phyloP scores from a whole-genome alignment of 2,113 vertebrate species.

The Mobula hypostoma region DNA sequence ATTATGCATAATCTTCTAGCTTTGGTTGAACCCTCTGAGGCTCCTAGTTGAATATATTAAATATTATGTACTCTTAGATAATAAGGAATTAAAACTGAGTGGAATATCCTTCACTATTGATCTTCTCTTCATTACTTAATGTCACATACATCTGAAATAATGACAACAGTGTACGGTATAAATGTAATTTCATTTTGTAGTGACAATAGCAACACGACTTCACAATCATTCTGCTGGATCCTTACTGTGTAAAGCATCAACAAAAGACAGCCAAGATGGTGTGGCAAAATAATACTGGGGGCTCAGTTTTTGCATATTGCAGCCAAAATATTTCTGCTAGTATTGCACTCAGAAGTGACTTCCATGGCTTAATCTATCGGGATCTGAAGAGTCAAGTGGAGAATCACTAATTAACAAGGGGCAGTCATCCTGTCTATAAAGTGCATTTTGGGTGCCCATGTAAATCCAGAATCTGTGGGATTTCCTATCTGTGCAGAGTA shows the following conservation, averaged over 20 bases:
- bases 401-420: no score
- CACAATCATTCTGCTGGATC: not conserved
- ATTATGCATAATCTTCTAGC: not conserved
- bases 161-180: not conserved
- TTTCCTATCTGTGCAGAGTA: no score
- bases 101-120: not conserved
- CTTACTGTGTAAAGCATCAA: not conserved
- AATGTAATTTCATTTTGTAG: slow-evolving; percentile 5
- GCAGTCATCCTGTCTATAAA: no score
- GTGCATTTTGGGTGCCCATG: no score
- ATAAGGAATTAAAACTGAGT: not conserved
- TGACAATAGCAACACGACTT: not conserved
- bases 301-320: no score
- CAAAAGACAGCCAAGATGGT: not conserved
- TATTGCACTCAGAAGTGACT: no score
- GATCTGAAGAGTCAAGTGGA: no score
- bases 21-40: not conserved
- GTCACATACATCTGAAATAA: not conserved
- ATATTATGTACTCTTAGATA: not conserved
- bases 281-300: not conserved
- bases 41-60: not conserved
- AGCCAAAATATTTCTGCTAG: no score
- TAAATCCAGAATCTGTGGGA: no score
- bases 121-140: not conserved
- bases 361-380: no score